Base-by-base conservation (phyloP, 2,113 vertebrate species). In the Nannobrachium achirus region DNA sequence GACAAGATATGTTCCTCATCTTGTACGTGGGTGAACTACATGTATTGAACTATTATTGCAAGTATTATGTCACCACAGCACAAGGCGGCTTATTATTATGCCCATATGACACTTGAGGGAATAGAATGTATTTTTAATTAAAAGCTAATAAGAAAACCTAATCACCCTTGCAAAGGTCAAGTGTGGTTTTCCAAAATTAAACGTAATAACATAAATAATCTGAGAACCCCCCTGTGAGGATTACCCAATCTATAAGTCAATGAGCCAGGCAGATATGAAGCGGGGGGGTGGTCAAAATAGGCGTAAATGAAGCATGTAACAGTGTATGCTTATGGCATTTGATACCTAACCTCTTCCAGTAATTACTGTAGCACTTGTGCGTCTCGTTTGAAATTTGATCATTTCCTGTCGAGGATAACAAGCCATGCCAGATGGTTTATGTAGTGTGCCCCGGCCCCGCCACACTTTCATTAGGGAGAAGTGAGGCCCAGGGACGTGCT, bases 151-250 rank as follows among this genome's bases (percentile, higher is more conserved):
- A n/a, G n/a, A n/a, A n/a, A n/a, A n/a, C n/a, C n/a, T n/a, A n/a
- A n/a, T n/a, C n/a, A 8, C 56, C 79, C 49, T 33, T 8, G 50
- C 11, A 60, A 84, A 85, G 83, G 79, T 85, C 74, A 75, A 74
- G 73, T 80, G 78, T 16, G 42, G 58, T 50, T 66, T 51, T 79
- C 84, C 56, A 77, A 86, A 86, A 89, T 19, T 85, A 81, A 84
- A 78, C 64, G 73, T 86, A 86, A 87, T 86, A 82, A 85, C 79
- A 82, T 48, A 75, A 86, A 82, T 81, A 86, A 89, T 82, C 66
- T 57, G 85, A 89, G 79, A 80, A 73, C 45, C 66, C 84, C 25
- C 85, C 81, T 46, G 64, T 20, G 82, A 86, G 87, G 76, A 75
- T 84, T 69, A 45, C 51, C 44, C 78, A 83, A 89, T 88, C 84